phyloP scores from a whole-genome alignment of 1,140 invertebrate species.

The Sitophilus oryzae region DNA sequence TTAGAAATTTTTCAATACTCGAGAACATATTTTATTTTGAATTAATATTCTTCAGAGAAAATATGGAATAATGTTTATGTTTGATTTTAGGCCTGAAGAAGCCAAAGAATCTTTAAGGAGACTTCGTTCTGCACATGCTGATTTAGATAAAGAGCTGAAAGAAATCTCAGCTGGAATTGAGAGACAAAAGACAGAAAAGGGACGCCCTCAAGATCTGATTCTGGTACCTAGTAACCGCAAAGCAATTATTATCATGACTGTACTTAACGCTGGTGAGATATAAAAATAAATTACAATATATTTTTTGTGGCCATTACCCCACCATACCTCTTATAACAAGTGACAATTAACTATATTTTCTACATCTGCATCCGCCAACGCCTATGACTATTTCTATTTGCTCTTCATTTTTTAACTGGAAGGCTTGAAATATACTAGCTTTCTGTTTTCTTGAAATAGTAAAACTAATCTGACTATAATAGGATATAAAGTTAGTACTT shows the following conservation, averaged over 20 bases:
- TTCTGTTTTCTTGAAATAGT: too few relatives aligned
- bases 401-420: too few relatives aligned
- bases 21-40: too few relatives aligned
- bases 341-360: too few relatives aligned
- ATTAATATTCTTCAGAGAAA: conserved; percentile 17
- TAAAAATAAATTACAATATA: too few relatives aligned
- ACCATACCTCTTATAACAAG: too few relatives aligned
- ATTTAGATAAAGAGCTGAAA: conserved; percentile 47
- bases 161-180: conserved; percentile 39
- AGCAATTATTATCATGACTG: conserved; percentile 36
- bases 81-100: conserved; percentile 36
- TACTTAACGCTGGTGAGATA: conserved; percentile 44
- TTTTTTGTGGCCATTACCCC: too few relatives aligned
- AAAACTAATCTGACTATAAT: too few relatives aligned
- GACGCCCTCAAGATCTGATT: conserved; percentile 29
- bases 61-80: conserved; percentile 14
- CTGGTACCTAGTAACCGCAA: conserved; percentile 33
- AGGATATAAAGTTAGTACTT: too few relatives aligned
- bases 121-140: conserved; percentile 26
- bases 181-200: conserved; percentile 30
- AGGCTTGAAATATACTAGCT: too few relatives aligned
- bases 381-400: too few relatives aligned
- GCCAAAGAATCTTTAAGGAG: conserved; percentile 47
- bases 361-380: too few relatives aligned
- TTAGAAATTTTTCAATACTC: conserved; percentile 17